Conservation (phyloP, 2,888 invertebrate species). For the Hydrotaea diabolus region DNA sequence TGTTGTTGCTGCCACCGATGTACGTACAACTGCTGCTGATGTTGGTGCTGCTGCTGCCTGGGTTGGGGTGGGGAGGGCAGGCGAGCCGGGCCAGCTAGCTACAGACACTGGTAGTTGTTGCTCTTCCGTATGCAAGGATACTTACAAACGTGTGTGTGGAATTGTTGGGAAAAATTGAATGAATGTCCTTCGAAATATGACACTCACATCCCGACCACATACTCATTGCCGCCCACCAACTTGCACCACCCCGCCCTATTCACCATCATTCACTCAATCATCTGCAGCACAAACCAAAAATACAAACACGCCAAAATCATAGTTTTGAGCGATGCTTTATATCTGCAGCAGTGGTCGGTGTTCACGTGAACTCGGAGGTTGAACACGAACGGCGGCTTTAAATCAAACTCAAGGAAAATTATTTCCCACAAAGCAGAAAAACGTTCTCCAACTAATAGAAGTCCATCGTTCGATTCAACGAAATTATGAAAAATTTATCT, state of each 20-base stretch:
- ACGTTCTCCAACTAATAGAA: no score
- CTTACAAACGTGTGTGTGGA: background rate
- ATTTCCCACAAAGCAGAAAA: no score
- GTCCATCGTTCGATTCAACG: no score
- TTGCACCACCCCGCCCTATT: background rate
- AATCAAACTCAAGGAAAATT: no score
- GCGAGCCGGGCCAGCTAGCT: no score
- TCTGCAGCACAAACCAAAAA: no score
- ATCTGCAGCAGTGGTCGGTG: no score
- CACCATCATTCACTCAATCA: background rate
- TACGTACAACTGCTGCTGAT: slow-evolving; percentile 7
- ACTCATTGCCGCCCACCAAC: background rate
- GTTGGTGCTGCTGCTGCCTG: slow-evolving; percentile 37
- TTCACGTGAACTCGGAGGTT: no score
- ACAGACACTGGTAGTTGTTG: background rate
- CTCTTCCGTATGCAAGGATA: background rate
- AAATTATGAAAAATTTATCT: no score
- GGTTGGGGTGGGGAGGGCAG: background rate
- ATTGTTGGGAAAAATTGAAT: slow-evolving; percentile 36
- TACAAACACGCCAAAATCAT: slow-evolving; percentile 3
- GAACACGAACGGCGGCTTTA: no score
- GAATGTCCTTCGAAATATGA: slow-evolving; percentile 72
- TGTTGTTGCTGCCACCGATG: background rate
- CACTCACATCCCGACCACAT: background rate
- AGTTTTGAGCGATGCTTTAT: slow-evolving; percentile 25